Evolutionary conservation across 1,140 invertebrate genomes (phyloP).

Genomic region (Euborellia annulipes): DNA sequence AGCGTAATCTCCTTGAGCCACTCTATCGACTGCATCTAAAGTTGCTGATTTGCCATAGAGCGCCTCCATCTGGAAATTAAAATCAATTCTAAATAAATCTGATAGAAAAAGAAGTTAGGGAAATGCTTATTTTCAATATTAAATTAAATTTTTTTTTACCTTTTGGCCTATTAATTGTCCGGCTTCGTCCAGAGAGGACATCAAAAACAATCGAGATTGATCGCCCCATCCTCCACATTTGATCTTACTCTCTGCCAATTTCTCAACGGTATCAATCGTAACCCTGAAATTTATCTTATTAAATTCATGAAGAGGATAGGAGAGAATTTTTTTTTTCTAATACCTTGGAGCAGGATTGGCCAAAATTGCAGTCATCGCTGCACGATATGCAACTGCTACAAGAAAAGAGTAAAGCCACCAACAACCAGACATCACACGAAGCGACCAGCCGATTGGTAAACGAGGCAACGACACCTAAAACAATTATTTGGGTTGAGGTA

Average conservation of each 20-base stretch:
- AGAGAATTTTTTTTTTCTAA: conserved; percentile 11
- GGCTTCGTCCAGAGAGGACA: conserved; percentile 42
- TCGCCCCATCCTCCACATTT: conserved; percentile 48
- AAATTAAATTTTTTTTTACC: conserved; percentile 32
- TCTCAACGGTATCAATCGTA: conserved; percentile 55
- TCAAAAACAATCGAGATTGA: conserved; percentile 50
- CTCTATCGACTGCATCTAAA: conserved; percentile 26
- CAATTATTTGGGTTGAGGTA: no score
- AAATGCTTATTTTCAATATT: conserved; percentile 34
- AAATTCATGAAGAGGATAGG: no score
- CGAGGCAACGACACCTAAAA: neutral
- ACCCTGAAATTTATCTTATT: conserved; percentile 39
- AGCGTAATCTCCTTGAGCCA: conserved; percentile 50
- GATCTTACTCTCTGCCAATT: conserved; percentile 44
- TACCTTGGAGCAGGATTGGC: conserved; percentile 55
- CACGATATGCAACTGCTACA: conserved; percentile 56
- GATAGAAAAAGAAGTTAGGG: neutral
- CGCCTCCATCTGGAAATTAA: conserved; percentile 9
- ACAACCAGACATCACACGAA: conserved; percentile 62
- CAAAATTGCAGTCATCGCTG: conserved; percentile 66
- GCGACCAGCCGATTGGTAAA: conserved; percentile 55
- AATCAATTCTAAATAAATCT: neutral
- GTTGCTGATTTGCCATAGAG: conserved; percentile 4
- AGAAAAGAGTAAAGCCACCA: conserved; percentile 72
- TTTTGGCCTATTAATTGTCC: conserved; percentile 45